Percentiles rank a stretch among this genome's conserved stretches.
phyloP scores from a whole-genome alignment of 2,797 vertebrate genomes.

The Eulemur rubriventer region DNA sequence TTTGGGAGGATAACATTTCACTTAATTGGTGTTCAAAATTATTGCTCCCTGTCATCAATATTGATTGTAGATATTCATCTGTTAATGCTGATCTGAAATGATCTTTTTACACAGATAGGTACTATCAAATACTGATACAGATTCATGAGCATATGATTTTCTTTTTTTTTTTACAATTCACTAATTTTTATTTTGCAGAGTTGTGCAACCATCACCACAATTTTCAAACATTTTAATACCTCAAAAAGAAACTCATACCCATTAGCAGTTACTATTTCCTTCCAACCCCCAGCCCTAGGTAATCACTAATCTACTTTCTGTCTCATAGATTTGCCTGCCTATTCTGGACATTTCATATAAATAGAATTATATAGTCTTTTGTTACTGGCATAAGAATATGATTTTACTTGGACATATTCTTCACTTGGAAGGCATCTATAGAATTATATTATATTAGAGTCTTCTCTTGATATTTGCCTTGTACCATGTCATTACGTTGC shows the following conservation, averaged over 20 bases:
- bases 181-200: not conserved
- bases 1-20: not conserved
- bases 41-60: not conserved
- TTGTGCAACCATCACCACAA: not conserved
- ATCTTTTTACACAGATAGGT: not conserved
- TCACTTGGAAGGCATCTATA: constrained; percentile 7
- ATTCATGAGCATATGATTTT: not conserved
- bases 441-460: constrained; percentile 23
- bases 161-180: not conserved
- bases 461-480: constrained; percentile 3
- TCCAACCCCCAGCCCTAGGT: not conserved
- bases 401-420: constrained; percentile 26
- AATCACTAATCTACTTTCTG: not conserved
- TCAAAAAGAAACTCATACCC: not conserved
- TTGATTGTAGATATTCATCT: not conserved
- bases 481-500: not conserved
- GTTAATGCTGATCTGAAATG: not conserved
- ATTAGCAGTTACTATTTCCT: not conserved
- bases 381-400: not conserved
- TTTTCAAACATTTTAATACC: not conserved
- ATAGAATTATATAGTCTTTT: not conserved
- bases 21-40: not conserved
- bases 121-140: not conserved
- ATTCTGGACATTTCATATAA: not conserved
- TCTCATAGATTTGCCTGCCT: not conserved